These are phyloP conservation scores for Ceratina australensis DNA, from an alignment of 1,140 invertebrate genomes.

Conservation along the genomic window DNA sequence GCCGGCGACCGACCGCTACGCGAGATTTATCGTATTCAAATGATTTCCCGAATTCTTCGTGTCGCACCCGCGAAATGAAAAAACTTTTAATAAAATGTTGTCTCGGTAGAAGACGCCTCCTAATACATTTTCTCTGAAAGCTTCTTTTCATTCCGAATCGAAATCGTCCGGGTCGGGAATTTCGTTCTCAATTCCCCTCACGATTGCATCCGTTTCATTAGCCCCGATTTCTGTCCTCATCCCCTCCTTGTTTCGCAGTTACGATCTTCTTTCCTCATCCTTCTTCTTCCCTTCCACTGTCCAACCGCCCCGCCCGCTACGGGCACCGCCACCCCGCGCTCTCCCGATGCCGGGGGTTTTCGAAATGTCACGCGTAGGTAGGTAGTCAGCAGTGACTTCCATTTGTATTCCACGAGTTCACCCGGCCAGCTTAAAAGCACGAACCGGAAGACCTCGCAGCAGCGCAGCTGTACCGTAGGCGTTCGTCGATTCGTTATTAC, in stretches of 20 bases:
- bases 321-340: neutral
- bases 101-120: too few relatives aligned
- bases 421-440: neutral
- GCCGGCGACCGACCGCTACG: too few relatives aligned
- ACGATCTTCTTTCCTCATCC: too few relatives aligned
- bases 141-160: neutral
- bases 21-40: too few relatives aligned
- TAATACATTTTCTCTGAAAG: too few relatives aligned
- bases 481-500: constrained; percentile 4
- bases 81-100: too few relatives aligned
- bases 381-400: neutral
- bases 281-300: neutral
- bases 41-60: too few relatives aligned
- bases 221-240: neutral
- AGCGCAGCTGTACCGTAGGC: constrained; percentile 7
- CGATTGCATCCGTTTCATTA: constrained; percentile 7
- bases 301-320: too few relatives aligned
- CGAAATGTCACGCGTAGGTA: constrained; percentile 34
- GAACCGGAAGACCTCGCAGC: neutral
- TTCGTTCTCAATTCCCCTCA: neutral
- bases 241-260: neutral
- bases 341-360: neutral
- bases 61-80: too few relatives aligned
- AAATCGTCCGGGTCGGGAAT: neutral
- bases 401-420: constrained; percentile 13